Conservation (phyloP, 2,888 invertebrate genomes). For the Psylliodes chrysocephalus region DNA sequence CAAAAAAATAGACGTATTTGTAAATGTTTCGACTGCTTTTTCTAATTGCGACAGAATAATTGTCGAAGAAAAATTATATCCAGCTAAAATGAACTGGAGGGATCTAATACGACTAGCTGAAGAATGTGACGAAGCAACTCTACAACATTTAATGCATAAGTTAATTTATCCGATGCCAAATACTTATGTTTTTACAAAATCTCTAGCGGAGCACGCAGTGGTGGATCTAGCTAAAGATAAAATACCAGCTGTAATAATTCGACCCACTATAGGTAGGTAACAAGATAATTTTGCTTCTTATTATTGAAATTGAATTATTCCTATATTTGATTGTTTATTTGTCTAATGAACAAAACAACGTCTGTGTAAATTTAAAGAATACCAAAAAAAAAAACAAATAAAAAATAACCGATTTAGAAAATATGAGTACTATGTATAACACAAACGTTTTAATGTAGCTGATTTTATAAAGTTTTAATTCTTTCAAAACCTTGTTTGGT, state of each 20-base stretch:
- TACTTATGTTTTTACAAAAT: constrained; percentile 91
- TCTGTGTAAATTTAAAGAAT: too few relatives aligned
- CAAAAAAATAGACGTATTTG: constrained; percentile 65
- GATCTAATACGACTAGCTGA: constrained; percentile 74
- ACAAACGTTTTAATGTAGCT: too few relatives aligned
- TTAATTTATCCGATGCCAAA: constrained; percentile 78
- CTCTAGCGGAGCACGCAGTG: constrained; percentile 84
- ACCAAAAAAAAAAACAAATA: too few relatives aligned
- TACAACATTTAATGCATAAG: constrained; percentile 70
- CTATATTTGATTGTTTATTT: too few relatives aligned
- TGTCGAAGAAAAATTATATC: constrained; percentile 82
- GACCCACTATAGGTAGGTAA: constrained; percentile 86
- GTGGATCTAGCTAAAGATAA: constrained; percentile 69
- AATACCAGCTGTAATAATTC: too few relatives aligned
- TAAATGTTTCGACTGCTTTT: constrained; percentile 90
- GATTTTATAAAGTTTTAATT: too few relatives aligned
- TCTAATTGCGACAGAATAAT: constrained; percentile 79
- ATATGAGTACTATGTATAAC: too few relatives aligned
- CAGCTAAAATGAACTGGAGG: constrained; percentile 75
- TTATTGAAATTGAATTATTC: too few relatives aligned
- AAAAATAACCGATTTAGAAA: too few relatives aligned
- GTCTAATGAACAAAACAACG: too few relatives aligned
- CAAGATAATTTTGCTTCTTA: too few relatives aligned
- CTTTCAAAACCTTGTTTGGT: too few relatives aligned
- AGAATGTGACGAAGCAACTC: constrained; percentile 66